These are phyloP conservation scores for Turnix velox DNA, from an alignment of 2,113 vertebrate species.

Conservation along the genomic window DNA sequence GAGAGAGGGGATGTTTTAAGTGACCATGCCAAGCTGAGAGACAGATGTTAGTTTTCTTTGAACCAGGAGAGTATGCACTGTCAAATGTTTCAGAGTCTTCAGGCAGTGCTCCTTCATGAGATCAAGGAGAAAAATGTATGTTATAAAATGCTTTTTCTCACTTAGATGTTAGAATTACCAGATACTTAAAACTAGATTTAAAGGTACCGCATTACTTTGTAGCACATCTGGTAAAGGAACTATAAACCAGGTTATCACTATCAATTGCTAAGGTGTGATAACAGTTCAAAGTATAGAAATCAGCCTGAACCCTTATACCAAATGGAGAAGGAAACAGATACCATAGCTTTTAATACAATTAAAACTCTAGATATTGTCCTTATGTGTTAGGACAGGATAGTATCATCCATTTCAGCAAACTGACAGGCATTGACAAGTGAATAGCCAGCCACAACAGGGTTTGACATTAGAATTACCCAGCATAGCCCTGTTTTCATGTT, in stretches of 20 bases:
- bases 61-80: conserved; percentile 32
- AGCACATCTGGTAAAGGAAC: conserved; percentile 53
- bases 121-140: conserved; percentile 37
- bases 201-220: conserved; percentile 29
- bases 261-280: conserved; percentile 39
- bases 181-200: conserved; percentile 59
- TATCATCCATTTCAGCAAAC: conserved; percentile 20
- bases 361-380: conserved; percentile 27
- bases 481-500: background rate
- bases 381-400: conserved; percentile 25
- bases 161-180: conserved; percentile 58
- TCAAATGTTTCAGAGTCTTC: conserved; percentile 38
- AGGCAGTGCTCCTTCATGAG: conserved; percentile 28
- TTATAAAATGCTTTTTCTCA: conserved; percentile 45
- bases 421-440: conserved; percentile 42
- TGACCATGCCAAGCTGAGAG: conserved; percentile 34
- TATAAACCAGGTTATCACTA: conserved; percentile 35
- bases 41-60: conserved; percentile 58
- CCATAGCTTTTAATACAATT: conserved; percentile 42
- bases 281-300: conserved; percentile 40
- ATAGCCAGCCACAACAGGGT: background rate
- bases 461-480: background rate
- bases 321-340: background rate
- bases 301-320: background rate
- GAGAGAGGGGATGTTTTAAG: conserved; percentile 21